Evolutionary conservation across 1,140 invertebrate species (phyloP), one percentile per base, ranked within the genome.

Genomic region (Zaprionus capensis): DNA sequence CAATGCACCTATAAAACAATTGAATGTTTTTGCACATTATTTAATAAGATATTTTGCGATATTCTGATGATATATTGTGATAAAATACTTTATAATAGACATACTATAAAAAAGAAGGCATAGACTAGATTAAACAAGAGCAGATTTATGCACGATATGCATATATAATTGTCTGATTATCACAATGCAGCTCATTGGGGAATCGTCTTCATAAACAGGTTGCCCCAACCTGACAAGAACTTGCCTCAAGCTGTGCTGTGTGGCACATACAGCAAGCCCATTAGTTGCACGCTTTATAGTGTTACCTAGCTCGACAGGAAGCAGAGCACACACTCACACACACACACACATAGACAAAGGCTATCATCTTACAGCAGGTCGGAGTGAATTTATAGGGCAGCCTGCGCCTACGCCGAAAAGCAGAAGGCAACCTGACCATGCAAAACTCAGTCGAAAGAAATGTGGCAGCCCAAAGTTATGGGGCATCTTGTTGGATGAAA

Each of bases 391-490:
- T 82, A 82, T 82, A 79, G 65, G 68, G 38, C 72, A 67, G 62
- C 67, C 53, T 69, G 82, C 81, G 76, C 81, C 76, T 63, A 72
- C 72, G 72, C 71, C 65, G 65, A 69, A 69, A 65, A 69, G 55
- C 36, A 44, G 56, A 55, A 57, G 78, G 46, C 56, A 69, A 62
- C 68, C 58, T 70, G 68, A 59, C 31, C 51, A 64, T 51, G 55
- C 66, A 46, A 38, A 71, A 46, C 26, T 72, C 53, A 17, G 20
- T 7, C 58, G 51, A 61, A 76, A 64, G 68, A 81, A 81, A 78
- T 78, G 82, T 72, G 64, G 76, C 71, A 64, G 22, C 4, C 26
- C 63, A 84, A 87, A 88, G 73, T 90, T 78, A 88, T 81, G 81
- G 28, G 55, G 63, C 73, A 61, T 71, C 73, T 67, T 81, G 71